A percentile compares a stretch with the other conserved stretches of the same genome.
These are phyloP conservation scores for Leucoraja erinaceus DNA, from an alignment of 2,113 vertebrate genomes.

Conservation along the genomic window DNA sequence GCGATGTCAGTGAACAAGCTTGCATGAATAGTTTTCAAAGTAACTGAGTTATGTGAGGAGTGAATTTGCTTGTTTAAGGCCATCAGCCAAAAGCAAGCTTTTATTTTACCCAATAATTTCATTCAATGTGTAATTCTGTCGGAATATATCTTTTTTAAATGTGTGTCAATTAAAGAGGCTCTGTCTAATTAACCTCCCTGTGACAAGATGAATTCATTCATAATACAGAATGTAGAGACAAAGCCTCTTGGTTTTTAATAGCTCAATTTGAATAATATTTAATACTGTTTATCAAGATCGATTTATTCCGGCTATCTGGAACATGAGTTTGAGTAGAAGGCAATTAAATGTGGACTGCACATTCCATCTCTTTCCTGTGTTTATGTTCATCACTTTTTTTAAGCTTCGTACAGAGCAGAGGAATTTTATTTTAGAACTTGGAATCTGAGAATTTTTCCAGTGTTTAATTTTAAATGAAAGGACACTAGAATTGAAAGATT, in stretches of 20 bases:
- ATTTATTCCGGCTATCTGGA: neutral
- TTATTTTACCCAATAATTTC: neutral
- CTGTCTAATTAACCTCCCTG: neutral
- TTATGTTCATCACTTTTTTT: neutral
- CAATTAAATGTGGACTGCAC: neutral
- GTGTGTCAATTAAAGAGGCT: neutral
- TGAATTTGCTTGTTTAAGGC: neutral
- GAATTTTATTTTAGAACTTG: neutral
- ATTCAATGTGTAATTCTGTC: neutral
- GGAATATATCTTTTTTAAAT: neutral
- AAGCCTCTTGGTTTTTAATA: neutral
- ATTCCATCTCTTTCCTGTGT: neutral
- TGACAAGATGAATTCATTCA: neutral
- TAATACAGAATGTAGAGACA: neutral
- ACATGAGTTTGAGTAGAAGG: neutral
- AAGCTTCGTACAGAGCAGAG: neutral
- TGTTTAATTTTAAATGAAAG: neutral
- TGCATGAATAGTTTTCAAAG: neutral
- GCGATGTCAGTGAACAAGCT: neutral
- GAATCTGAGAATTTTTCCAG: neutral
- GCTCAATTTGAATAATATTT: neutral
- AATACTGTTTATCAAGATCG: neutral
- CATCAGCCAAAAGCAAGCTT: neutral
- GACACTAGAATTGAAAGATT: neutral
- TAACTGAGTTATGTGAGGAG: slow-evolving; percentile 10